A percentile compares a stretch with the other conserved stretches of the same genome.
These are phyloP conservation scores for Epizoanthus stellaris DNA, from an alignment of 92 coral and sea anemone species.

Conservation along the genomic window DNA sequence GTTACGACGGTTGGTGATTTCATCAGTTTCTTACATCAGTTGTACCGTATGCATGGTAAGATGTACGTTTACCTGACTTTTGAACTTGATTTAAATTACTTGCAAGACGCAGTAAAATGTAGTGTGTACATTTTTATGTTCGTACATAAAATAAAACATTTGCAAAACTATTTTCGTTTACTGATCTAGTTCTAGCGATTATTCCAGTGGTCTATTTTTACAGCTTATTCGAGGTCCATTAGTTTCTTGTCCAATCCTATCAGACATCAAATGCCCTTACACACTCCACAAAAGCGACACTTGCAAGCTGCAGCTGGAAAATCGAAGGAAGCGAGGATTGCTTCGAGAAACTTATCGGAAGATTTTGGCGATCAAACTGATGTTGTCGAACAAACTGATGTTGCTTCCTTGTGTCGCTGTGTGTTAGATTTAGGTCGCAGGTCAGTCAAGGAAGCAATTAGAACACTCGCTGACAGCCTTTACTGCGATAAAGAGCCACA, in stretches of 20 bases:
- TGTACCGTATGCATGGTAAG: too few species aligned
- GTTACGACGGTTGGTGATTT: too few species aligned
- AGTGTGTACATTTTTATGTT: too few species aligned
- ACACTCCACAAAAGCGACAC: constrained; percentile 19
- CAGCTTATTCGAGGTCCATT: too few species aligned
- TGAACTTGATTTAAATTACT: too few species aligned
- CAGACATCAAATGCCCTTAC: constrained; percentile 1
- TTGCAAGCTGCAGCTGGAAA: constrained; percentile 11
- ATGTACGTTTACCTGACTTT: too few species aligned
- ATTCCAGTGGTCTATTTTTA: too few species aligned
- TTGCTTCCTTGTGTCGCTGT: constrained; percentile 13
- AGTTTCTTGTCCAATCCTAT: neutral
- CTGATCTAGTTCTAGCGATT: too few species aligned
- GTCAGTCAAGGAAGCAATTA: constrained; percentile 16
- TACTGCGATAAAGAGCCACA: constrained; percentile 11
- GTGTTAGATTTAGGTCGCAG: constrained; percentile 24
- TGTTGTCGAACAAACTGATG: neutral
- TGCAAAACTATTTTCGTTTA: too few species aligned
- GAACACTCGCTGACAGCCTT: constrained; percentile 23
- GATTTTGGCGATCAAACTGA: neutral
- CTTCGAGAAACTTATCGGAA: neutral
- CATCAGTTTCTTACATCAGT: too few species aligned
- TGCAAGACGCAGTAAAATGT: too few species aligned
- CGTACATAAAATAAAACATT: too few species aligned
- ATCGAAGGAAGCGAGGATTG: constrained; percentile 4